Conservation (phyloP, 1,140 invertebrate genomes). For the Drosophila arizonae region DNA sequence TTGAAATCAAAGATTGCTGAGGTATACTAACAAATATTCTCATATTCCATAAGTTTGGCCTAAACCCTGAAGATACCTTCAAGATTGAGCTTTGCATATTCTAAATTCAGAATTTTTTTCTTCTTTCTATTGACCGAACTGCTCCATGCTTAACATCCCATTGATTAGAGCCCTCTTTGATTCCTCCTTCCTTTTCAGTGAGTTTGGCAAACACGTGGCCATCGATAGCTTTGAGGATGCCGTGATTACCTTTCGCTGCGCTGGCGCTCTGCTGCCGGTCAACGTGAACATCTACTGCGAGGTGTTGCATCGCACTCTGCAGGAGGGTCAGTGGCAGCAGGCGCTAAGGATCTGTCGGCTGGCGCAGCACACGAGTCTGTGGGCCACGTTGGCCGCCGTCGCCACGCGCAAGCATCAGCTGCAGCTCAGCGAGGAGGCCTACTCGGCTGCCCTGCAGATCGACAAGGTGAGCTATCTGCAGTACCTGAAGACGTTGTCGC, state of each 20-base stretch:
- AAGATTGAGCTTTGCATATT: too few species aligned
- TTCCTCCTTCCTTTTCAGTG: slow-evolving; percentile 40
- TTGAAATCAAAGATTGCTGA: too few species aligned
- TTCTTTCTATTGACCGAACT: too few species aligned
- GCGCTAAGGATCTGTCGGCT: slow-evolving; percentile 73
- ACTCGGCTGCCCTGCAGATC: slow-evolving; percentile 93
- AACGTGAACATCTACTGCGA: slow-evolving; percentile 76
- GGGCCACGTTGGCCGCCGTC: slow-evolving; percentile 94
- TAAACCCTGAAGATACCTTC: too few species aligned
- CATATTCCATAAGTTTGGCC: too few species aligned
- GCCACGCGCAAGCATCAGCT: slow-evolving; percentile 90
- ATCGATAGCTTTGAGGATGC: slow-evolving; percentile 91
- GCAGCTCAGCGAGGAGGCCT: slow-evolving; percentile 93
- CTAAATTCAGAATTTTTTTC: too few species aligned
- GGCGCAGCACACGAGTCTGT: slow-evolving; percentile 88
- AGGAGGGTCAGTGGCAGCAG: slow-evolving; percentile 77
- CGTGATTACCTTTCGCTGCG: slow-evolving; percentile 72
- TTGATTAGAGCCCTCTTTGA: too few species aligned
- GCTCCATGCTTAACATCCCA: too few species aligned
- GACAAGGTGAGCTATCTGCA: slow-evolving; percentile 95
- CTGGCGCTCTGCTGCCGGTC: slow-evolving; percentile 69
- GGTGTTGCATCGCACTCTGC: slow-evolving; percentile 71
- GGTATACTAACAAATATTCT: too few species aligned
- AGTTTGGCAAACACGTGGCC: slow-evolving; percentile 87
- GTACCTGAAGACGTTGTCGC: slow-evolving; percentile 88